phyloP scores from a whole-genome alignment of 2,888 invertebrate genomes.

The Toxonevra muliebris region DNA sequence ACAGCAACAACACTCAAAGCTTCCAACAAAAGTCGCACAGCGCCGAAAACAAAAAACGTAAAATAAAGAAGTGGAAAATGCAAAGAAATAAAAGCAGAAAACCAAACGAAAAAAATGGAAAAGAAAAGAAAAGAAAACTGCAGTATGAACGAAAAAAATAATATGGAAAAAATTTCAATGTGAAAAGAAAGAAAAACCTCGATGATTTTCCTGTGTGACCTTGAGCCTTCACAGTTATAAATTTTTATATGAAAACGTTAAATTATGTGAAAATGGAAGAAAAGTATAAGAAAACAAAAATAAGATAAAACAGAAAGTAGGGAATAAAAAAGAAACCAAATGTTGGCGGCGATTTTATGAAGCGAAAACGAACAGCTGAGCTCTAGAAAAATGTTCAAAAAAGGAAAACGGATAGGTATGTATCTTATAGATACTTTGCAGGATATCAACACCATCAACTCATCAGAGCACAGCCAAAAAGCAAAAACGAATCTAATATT shows the following conservation, averaged over 20 bases:
- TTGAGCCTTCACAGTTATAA: constrained; percentile 39
- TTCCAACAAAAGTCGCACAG: constrained; percentile 19
- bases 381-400: constrained; percentile 6
- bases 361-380: constrained; percentile 13
- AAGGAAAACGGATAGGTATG: constrained; percentile 21
- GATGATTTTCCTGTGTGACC: constrained; percentile 40
- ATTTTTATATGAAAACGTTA: constrained; percentile 23
- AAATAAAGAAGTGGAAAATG: constrained; percentile 28
- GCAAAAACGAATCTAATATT: constrained; percentile 4
- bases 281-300: constrained; percentile 28
- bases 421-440: constrained; percentile 32
- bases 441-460: not conserved
- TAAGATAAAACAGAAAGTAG: constrained; percentile 31
- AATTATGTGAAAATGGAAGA: constrained; percentile 37
- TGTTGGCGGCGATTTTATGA: constrained; percentile 35
- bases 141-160: constrained; percentile 21
- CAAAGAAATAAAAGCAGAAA: constrained; percentile 29
- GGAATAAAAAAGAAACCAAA: constrained; percentile 26
- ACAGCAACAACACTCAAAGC: not conserved
- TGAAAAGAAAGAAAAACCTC: constrained; percentile 18
- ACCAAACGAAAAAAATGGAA: constrained; percentile 14
- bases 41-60: constrained; percentile 10
- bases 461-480: not conserved
- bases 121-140: constrained; percentile 17
- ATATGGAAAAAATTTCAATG: constrained; percentile 6